phyloP scores from a whole-genome alignment of 1,140 invertebrate genomes.

The Chironomus tepperi region DNA sequence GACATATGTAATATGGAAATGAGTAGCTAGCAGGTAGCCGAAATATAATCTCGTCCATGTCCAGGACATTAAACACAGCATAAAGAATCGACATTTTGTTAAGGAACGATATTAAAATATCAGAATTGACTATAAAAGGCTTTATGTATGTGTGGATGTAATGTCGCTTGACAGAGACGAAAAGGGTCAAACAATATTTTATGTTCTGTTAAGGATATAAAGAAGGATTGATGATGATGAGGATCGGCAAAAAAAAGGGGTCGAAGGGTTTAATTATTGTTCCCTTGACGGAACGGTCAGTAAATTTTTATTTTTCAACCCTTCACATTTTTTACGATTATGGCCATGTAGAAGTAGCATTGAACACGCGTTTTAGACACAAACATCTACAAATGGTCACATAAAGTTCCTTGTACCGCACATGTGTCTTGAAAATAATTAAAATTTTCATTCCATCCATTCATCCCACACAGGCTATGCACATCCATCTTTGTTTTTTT shows the following conservation, averaged over 20 bases:
- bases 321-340: neutral
- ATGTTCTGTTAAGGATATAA: neutral
- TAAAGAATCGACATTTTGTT: neutral
- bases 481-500: too few species aligned
- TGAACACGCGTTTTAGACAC: neutral
- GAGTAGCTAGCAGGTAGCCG: neutral
- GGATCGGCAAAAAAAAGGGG: neutral
- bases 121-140: neutral
- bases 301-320: neutral
- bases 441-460: too few species aligned
- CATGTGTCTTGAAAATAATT: too few species aligned
- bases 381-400: neutral
- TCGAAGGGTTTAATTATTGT: conserved; percentile 23
- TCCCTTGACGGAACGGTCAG: conserved; percentile 18
- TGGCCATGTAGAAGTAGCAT: neutral
- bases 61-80: too few species aligned
- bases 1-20: neutral
- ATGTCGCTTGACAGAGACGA: neutral
- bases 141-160: neutral
- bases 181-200: conserved; percentile 24
- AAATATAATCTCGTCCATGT: neutral
- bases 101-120: neutral
- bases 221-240: neutral
- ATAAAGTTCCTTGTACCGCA: neutral
- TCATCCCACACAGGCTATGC: too few species aligned